A percentile compares a stretch with the other conserved stretches of the same genome.
Evolutionary conservation across 2,797 vertebrate genomes (phyloP).

Genomic region (Steatocranus sp.): DNA sequence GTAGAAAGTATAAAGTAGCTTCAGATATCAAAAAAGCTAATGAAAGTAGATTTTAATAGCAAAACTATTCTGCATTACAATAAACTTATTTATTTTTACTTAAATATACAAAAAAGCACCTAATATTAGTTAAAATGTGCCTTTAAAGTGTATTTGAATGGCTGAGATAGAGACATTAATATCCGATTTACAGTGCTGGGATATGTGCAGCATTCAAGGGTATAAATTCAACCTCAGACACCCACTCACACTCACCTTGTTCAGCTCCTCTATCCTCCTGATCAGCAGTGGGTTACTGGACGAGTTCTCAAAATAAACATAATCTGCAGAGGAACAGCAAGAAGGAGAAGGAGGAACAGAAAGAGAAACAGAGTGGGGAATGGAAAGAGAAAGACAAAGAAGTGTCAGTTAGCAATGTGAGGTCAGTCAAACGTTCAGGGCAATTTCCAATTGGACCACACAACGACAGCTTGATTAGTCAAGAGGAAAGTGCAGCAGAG

Average conservation of each 20-base stretch:
- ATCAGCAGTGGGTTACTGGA: conserved; percentile 85
- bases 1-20: neutral
- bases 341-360: neutral
- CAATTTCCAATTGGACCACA: conserved; percentile 20
- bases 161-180: neutral
- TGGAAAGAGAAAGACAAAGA: neutral
- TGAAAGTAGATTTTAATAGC: neutral
- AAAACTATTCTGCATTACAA: neutral
- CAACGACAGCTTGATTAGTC: conserved; percentile 21
- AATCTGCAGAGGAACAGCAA: conserved; percentile 69
- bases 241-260: conserved; percentile 76
- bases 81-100: neutral
- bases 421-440: conserved; percentile 19
- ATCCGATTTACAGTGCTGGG: neutral
- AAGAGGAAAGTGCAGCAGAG: conserved; percentile 6
- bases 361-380: neutral
- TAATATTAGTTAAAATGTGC: neutral
- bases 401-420: conserved; percentile 13
- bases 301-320: conserved; percentile 85
- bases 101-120: neutral
- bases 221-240: neutral
- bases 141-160: neutral
- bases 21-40: neutral
- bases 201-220: neutral
- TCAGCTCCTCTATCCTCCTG: conserved; percentile 83